Evolutionary conservation across 2,888 invertebrate genomes (phyloP).

Genomic region (Ischnura elegans): DNA sequence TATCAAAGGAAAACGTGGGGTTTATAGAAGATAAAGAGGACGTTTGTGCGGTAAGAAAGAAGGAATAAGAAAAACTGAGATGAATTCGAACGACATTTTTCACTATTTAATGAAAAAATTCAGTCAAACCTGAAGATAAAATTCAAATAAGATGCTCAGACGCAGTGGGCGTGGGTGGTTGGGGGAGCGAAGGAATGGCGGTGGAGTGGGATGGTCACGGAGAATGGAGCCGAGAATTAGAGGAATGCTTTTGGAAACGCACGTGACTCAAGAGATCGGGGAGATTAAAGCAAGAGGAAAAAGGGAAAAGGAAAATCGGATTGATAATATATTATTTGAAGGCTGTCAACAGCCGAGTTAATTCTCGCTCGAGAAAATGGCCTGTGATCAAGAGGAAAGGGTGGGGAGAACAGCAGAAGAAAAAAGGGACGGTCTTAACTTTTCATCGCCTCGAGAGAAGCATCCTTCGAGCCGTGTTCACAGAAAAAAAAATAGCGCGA

Average conservation of each 20-base stretch:
- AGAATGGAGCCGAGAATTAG: not conserved
- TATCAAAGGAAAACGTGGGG: too few species aligned
- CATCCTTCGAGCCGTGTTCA: not conserved
- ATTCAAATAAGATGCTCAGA: not conserved
- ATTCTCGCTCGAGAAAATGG: not conserved
- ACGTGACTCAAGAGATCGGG: slow-evolving; percentile 12
- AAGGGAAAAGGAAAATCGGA: not conserved
- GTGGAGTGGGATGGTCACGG: not conserved
- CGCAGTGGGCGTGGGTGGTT: not conserved
- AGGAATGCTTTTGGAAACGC: not conserved
- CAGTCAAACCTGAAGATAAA: too few species aligned
- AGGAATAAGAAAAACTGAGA: too few species aligned
- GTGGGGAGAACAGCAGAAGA: not conserved
- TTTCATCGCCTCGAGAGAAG: slow-evolving; percentile 2
- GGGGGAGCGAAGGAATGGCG: not conserved
- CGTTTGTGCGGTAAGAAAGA: too few species aligned
- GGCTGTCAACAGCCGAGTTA: not conserved
- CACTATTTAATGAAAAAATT: too few species aligned
- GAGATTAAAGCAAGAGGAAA: not conserved
- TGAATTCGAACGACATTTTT: too few species aligned
- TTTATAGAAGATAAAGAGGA: too few species aligned
- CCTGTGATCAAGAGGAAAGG: not conserved
- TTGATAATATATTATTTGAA: slow-evolving; percentile 5
- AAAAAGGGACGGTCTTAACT: not conserved
- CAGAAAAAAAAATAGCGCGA: not conserved